phyloP scores from a whole-genome alignment of 2,888 invertebrate species.

The Rhogogaster chlorosoma region DNA sequence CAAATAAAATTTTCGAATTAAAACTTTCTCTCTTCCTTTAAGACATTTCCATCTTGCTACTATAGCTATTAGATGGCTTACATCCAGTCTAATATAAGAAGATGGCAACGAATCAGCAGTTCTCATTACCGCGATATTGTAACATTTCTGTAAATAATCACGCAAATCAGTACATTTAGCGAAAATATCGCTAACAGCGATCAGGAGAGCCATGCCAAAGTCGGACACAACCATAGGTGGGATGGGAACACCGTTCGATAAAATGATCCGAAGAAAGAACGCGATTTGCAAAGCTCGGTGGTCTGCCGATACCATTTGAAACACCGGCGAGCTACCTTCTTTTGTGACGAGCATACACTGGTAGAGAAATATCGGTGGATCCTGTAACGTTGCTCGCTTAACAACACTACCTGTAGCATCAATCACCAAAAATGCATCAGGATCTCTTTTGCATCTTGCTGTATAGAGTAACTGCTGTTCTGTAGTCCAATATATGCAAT shows the following conservation, averaged over 20 bases:
- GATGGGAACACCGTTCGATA: conserved; percentile 33
- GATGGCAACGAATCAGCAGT: conserved; percentile 13
- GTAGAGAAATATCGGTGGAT: no score
- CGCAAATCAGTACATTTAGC: conserved; percentile 54
- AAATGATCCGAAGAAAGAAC: conserved; percentile 35
- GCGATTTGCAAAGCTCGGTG: conserved; percentile 56
- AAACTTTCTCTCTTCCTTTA: conserved; percentile 14
- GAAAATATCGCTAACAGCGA: conserved; percentile 55
- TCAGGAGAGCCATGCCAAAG: conserved; percentile 53
- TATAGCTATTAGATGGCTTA: conserved; percentile 57
- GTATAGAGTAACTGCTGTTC: no score
- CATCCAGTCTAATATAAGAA: conserved; percentile 56
- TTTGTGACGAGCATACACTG: conserved; percentile 54
- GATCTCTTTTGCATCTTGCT: no score
- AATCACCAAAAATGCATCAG: no score
- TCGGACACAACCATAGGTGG: conserved; percentile 54
- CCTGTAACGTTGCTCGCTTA: no score
- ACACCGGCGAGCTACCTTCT: conserved; percentile 55
- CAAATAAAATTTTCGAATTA: conserved; percentile 52
- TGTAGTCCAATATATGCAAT: no score
- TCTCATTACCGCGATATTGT: not conserved
- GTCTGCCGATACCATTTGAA: conserved; percentile 58
- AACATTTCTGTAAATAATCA: no score
- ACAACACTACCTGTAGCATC: no score
- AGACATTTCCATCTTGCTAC: conserved; percentile 56